A percentile compares a stretch with the other conserved stretches of the same genome.
Evolutionary conservation across 1,140 invertebrate species (phyloP).

Genomic region (Lasaia peninsularis): DNA sequence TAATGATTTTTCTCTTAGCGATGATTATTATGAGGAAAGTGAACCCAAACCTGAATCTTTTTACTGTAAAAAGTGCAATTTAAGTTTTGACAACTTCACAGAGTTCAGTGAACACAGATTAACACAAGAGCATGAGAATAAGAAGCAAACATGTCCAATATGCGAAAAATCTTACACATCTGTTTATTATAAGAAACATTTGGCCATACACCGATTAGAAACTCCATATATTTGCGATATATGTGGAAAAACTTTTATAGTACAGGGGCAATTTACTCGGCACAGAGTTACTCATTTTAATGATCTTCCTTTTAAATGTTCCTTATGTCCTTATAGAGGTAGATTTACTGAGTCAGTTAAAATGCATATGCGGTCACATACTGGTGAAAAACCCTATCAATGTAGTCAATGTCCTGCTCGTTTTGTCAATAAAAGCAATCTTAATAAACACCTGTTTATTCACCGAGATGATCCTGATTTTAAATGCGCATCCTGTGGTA

Average conservation of each 20-base stretch:
- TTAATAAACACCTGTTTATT: slow-evolving; percentile 67
- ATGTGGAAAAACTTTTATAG: slow-evolving; percentile 60
- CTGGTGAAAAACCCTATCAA: slow-evolving; percentile 73
- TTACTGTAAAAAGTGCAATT: slow-evolving; percentile 31
- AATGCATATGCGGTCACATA: slow-evolving; percentile 74
- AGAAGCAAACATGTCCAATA: slow-evolving; percentile 42
- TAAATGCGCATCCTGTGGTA: slow-evolving; percentile 54
- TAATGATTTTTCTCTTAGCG: background rate
- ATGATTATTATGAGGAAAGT: slow-evolving; percentile 23
- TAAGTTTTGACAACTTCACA: slow-evolving; percentile 34
- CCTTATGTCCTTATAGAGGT: slow-evolving; percentile 58
- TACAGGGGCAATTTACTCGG: slow-evolving; percentile 47
- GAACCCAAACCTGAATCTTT: slow-evolving; percentile 18
- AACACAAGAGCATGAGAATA: slow-evolving; percentile 54
- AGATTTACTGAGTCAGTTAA: slow-evolving; percentile 63
- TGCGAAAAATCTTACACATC: slow-evolving; percentile 45
- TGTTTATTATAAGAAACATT: slow-evolving; percentile 48
- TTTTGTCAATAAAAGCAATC: slow-evolving; percentile 75
- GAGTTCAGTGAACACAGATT: slow-evolving; percentile 48
- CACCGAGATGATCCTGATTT: slow-evolving; percentile 54
- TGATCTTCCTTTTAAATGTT: slow-evolving; percentile 58
- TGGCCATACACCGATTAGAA: slow-evolving; percentile 23
- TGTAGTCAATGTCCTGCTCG: slow-evolving; percentile 69
- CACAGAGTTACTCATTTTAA: slow-evolving; percentile 58
- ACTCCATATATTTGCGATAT: slow-evolving; percentile 57